Evolutionary conservation across 2,888 invertebrate genomes (phyloP).

Genomic region (Argynnis bischoffii): DNA sequence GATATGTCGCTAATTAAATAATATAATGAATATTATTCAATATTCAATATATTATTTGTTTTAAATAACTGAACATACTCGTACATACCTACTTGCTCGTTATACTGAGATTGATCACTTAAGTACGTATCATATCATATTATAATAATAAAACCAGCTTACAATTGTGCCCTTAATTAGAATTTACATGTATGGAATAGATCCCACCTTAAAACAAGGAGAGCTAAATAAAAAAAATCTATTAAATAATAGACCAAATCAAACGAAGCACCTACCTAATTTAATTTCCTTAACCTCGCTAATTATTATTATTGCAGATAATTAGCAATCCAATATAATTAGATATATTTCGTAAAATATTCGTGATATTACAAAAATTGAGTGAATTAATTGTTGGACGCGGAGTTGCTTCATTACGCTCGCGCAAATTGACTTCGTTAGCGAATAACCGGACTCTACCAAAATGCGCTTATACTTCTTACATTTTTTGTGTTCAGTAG

Average conservation of each 20-base stretch:
- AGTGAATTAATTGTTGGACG: conserved; percentile 50
- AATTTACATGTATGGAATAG: too few relatives aligned
- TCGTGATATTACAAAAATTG: conserved; percentile 46
- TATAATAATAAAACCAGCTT: too few relatives aligned
- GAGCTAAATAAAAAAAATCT: too few relatives aligned
- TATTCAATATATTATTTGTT: too few relatives aligned
- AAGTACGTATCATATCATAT: too few relatives aligned
- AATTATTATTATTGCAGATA: conserved; percentile 10
- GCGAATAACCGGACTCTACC: conserved; percentile 34
- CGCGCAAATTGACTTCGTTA: conserved; percentile 65
- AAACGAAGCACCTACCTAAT: conserved; percentile 1
- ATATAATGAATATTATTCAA: too few relatives aligned
- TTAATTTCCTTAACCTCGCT: not conserved
- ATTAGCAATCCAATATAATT: conserved; percentile 25
- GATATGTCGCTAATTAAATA: too few relatives aligned
- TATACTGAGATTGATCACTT: too few relatives aligned
- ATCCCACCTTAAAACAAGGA: too few relatives aligned
- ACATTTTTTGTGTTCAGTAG: conserved; percentile 26
- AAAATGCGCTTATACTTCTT: conserved; percentile 31
- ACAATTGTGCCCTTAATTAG: too few relatives aligned
- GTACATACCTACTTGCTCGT: too few relatives aligned
- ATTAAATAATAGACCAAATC: not conserved
- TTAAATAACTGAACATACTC: too few relatives aligned
- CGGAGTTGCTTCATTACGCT: conserved; percentile 49
- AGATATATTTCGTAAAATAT: conserved; percentile 28